Percentiles rank a stretch among this genome's conserved stretches.
These are phyloP conservation scores for Drosophila pullipes DNA, from an alignment of 2,888 invertebrate genomes.

Conservation along the genomic window DNA sequence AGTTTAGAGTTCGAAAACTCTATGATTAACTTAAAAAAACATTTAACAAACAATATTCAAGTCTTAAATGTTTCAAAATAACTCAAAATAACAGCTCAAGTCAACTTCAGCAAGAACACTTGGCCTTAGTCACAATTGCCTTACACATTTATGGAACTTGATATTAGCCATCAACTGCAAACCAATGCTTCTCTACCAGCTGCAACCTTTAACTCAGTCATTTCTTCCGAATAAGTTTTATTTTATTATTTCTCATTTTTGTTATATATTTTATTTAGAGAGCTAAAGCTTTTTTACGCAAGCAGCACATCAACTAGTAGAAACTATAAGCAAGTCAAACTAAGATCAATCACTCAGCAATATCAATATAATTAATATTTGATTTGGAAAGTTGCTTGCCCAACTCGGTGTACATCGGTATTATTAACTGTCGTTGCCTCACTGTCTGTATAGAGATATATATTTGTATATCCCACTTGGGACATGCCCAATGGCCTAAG, in stretches of 20 bases:
- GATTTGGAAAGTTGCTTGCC: no score
- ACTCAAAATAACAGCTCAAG: no score
- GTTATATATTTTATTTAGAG: background rate
- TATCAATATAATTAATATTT: background rate
- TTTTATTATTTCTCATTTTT: background rate
- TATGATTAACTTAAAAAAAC: no score
- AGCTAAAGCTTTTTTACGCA: background rate
- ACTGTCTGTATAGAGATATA: constrained; percentile 19
- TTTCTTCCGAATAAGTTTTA: background rate
- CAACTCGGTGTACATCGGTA: constrained; percentile 24
- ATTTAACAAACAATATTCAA: no score
- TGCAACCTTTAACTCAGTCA: background rate
- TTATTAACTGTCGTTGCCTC: constrained; percentile 26
- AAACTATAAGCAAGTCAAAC: background rate
- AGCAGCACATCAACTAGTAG: background rate
- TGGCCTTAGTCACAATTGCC: background rate
- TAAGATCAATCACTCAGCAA: background rate
- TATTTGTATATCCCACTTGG: constrained; percentile 35
- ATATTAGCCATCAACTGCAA: background rate
- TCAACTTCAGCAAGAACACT: no score
- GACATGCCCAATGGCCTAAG: constrained; percentile 19
- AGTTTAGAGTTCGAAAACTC: background rate
- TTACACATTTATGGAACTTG: background rate
- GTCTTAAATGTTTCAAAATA: no score
- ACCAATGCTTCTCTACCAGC: background rate